Base-by-base conservation (phyloP, 2,113 vertebrate species). In the Galbula dea region DNA sequence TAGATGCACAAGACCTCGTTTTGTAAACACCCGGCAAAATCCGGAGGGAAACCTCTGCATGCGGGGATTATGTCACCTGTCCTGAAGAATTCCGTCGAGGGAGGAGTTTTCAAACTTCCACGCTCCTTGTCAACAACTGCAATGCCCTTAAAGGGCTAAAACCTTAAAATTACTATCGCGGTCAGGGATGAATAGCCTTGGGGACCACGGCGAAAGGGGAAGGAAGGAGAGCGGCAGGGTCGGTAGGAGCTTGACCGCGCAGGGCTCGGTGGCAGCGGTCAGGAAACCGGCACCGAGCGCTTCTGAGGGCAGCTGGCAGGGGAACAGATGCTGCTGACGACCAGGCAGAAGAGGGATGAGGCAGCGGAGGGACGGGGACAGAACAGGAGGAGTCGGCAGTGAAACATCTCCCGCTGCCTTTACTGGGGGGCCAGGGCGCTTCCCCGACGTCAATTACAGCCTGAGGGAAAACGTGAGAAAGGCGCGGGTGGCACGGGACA, bases 1-100 rank as follows among this genome's bases (percentile, higher is more conserved):
- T 8, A 17, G 24, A 11, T 10, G 21, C 0, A 2, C 29, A 32
- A 37, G 45, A 39, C 69, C 48, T 45, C n/a, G 18, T 79, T 72
- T 73, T 75, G 58, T 30, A 34, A 93, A 71, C 54, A 75, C 41
- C 22, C 79, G 61, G 83, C 62, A 91, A 84, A 93, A 62, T 14
- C 83, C 69, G 10, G 10, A 45, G 52, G 52, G 43, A 74, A 79
- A 90, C 39, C 83, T 71, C 63, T 21, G 15, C 36, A 32, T 30
- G 26, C 59, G 57, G 17, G 0, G 20, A 51, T 89, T 79, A 76
- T 7, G 11, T 43, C 57, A 83, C 51, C 62, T 7, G 20, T 15
- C 49, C 78, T 2, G 10, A 83, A 57, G 71, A 61, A 51, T 23
- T 67, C 48, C 20, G 32, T 2, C 7, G 3, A 62, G 39, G 32